phyloP scores from a whole-genome alignment of 1,140 invertebrate genomes.

The Drosophila pectinifera region DNA sequence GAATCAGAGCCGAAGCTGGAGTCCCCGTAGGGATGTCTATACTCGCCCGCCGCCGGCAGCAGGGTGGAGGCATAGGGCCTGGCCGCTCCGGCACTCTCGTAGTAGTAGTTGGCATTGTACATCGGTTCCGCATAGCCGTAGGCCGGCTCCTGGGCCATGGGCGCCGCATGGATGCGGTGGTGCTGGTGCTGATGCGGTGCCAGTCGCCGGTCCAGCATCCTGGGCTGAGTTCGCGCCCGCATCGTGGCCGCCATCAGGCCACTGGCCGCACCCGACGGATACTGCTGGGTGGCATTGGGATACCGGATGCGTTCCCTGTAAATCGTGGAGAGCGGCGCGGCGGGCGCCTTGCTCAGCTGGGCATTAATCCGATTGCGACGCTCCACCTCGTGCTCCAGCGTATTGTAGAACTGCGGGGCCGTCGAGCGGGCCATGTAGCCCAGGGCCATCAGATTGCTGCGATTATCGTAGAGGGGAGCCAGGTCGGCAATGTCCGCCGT shows the following conservation, averaged over 20 bases:
- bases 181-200: conserved; percentile 70
- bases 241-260: conserved; percentile 67
- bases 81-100: conserved; percentile 86
- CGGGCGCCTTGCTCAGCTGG: conserved; percentile 66
- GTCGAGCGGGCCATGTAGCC: conserved; percentile 71
- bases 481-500: conserved; percentile 74
- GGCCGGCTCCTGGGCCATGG: conserved; percentile 60
- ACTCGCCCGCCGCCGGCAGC: conserved; percentile 58
- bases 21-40: conserved; percentile 82
- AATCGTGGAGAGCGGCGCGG: conserved; percentile 70
- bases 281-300: conserved; percentile 62
- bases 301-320: conserved; percentile 78
- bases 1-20: conserved; percentile 89
- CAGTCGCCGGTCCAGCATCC: conserved; percentile 87
- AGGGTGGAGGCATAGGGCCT: conserved; percentile 62
- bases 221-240: conserved; percentile 85
- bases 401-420: conserved; percentile 77
- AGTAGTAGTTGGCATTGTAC: conserved; percentile 89
- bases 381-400: conserved; percentile 81
- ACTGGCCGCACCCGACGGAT: conserved; percentile 60
- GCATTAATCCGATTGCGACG: conserved; percentile 81
- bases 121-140: conserved; percentile 84
- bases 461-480: conserved; percentile 77
- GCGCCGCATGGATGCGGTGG: conserved; percentile 67
- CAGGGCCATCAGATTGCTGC: conserved; percentile 81